Evolutionary conservation across 2,113 vertebrate genomes (phyloP).

Genomic region (Saccopteryx bilineata): DNA sequence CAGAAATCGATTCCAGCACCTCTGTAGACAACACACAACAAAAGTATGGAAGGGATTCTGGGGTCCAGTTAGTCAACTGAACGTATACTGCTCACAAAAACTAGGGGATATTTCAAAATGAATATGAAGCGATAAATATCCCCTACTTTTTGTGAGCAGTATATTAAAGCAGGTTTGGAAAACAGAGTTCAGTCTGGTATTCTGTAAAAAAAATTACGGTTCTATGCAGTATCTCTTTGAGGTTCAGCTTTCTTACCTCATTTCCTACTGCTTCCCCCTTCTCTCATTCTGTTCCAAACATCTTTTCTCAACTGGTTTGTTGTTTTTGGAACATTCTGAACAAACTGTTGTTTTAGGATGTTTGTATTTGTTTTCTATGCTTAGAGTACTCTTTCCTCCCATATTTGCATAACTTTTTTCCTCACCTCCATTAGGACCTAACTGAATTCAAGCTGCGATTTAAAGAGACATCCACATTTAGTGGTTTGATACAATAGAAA

Average conservation of each 20-base stretch:
- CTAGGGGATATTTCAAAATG: too few relatives aligned
- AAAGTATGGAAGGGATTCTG: neutral
- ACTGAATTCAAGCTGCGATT: neutral
- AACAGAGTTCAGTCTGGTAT: neutral
- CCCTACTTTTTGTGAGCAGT: too few relatives aligned
- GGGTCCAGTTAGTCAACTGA: neutral
- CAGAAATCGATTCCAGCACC: neutral
- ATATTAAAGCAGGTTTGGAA: neutral
- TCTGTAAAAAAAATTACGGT: neutral
- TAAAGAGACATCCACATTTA: neutral
- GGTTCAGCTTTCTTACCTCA: neutral
- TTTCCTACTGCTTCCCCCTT: neutral
- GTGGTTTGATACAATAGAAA: neutral
- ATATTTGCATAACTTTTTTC: neutral
- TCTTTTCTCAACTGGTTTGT: neutral
- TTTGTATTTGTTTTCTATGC: neutral
- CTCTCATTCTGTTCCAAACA: neutral
- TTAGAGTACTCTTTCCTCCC: neutral
- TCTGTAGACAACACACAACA: neutral
- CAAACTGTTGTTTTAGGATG: neutral
- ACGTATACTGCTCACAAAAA: too few relatives aligned
- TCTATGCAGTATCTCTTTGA: neutral
- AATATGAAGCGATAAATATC: too few relatives aligned
- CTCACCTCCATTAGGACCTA: neutral
- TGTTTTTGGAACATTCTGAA: neutral